Base-by-base conservation (phyloP, 2,797 vertebrate species). In the Sebastes taczanowskii region DNA sequence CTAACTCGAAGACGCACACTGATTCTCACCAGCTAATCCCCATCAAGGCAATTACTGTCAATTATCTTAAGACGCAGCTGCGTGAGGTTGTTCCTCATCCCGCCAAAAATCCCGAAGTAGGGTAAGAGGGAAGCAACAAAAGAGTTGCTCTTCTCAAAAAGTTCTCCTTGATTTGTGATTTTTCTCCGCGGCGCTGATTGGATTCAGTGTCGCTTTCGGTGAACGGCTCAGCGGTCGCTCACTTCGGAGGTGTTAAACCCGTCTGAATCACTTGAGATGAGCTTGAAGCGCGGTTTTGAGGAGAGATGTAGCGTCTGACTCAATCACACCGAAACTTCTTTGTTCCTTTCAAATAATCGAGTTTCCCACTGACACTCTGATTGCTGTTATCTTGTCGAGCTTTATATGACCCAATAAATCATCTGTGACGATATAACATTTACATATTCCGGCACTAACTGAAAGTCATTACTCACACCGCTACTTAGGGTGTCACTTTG, bases 31-130 rank as follows among this genome's bases (percentile, higher is more conserved):
- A 88, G 90, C 92, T 94, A 93, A 95, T 93, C 89, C 93, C 87
- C 89, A 94, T 95, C 90, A 90, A 94, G 91, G 93, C 90, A 93
- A 95, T 95, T 95, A 93, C 78, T 87, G 90, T 94, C 92, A 95
- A 92, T 95, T 95, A 95, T 92, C 86, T 93, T 88, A 89, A 90
- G 92, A 93, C 83, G 90, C 94, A 94, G 95, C 93, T 93, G 92
- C 32, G 52, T 86, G 84, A 93, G 87, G 82, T 89, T 71, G 70
- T 84, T 86, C 75, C 86, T 80, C 75, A 76, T 70, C 67, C 73
- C 74, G 71, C 62, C 52, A 74, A 83, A 82, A 87, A 85, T 81
- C 86, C 74, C 67, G 69, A 84, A 86, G 85, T 69, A 74, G 70
- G 76, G 72, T 68, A 82, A 87, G 77, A 78, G 63, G 76, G 49